These are phyloP conservation scores for Eledona agricola DNA, from an alignment of 2,888 invertebrate genomes.

Conservation along the genomic window DNA sequence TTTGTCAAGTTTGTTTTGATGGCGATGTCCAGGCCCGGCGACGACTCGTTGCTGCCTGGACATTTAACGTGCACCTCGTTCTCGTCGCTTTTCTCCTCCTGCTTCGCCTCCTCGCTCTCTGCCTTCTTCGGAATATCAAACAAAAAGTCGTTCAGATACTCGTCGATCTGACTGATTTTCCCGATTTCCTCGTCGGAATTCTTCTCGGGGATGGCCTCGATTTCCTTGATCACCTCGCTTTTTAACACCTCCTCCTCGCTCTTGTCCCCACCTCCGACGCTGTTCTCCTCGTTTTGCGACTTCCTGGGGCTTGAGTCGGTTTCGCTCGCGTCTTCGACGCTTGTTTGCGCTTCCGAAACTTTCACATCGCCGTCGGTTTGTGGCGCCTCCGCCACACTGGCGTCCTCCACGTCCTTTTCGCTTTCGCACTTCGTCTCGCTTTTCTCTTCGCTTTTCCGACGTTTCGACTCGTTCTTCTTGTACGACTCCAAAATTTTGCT, in stretches of 20 bases:
- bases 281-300: slow-evolving; percentile 5
- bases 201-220: slow-evolving; percentile 22
- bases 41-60: slow-evolving; percentile 32
- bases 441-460: slow-evolving; percentile 26
- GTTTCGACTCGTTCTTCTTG: slow-evolving; percentile 24
- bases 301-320: not conserved
- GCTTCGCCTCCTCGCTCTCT: slow-evolving; percentile 13
- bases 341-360: no score
- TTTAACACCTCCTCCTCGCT: slow-evolving; percentile 4
- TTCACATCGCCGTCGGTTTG: no score
- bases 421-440: slow-evolving; percentile 4
- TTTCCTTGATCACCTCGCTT: slow-evolving; percentile 7
- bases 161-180: slow-evolving; percentile 30
- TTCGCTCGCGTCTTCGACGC: slow-evolving; percentile 25
- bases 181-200: slow-evolving; percentile 32
- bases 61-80: slow-evolving; percentile 37
- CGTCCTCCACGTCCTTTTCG: not conserved
- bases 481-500: slow-evolving; percentile 37
- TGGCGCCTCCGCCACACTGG: no score
- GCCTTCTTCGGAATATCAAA: slow-evolving; percentile 16
- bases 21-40: slow-evolving; percentile 45
- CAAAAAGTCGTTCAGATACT: slow-evolving; percentile 33
- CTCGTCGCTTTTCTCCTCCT: not conserved
- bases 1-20: slow-evolving; percentile 52
- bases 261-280: slow-evolving; percentile 1